phyloP scores from a whole-genome alignment of 1,140 invertebrate species.

The Euborellia annulipes region DNA sequence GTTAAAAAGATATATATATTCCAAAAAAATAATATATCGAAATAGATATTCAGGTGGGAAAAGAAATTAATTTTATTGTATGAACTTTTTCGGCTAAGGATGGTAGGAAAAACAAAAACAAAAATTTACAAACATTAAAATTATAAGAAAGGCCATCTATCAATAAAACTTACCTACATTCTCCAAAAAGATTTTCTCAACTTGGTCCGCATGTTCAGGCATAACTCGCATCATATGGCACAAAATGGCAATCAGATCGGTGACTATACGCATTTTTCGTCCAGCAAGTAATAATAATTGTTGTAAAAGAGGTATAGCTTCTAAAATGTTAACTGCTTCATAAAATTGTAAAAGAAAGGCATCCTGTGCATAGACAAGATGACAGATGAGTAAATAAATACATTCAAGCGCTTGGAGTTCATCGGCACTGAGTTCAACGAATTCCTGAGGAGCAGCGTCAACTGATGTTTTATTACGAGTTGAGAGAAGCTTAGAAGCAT shows the following conservation, averaged over 20 bases:
- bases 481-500: slow-evolving; percentile 46
- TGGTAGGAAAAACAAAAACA: background rate
- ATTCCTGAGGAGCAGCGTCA: slow-evolving; percentile 8
- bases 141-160: background rate
- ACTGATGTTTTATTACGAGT: background rate
- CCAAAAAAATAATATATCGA: background rate
- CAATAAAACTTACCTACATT: slow-evolving; percentile 14
- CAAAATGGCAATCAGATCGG: slow-evolving; percentile 51
- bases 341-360: slow-evolving; percentile 62
- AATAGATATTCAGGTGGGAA: background rate
- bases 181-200: slow-evolving; percentile 50
- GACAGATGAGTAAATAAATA: slow-evolving; percentile 48
- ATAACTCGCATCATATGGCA: slow-evolving; percentile 54
- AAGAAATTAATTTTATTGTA: background rate
- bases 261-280: slow-evolving; percentile 38
- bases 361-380: slow-evolving; percentile 49
- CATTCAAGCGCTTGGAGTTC: slow-evolving; percentile 46
- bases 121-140: background rate
- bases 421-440: slow-evolving; percentile 34
- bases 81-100: background rate
- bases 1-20: background rate
- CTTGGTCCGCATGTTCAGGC: slow-evolving; percentile 54
- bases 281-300: slow-evolving; percentile 36
- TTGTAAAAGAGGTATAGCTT: slow-evolving; percentile 31
- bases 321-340: slow-evolving; percentile 51